Evolutionary conservation across 30 jellyfish, hydroid and myxozoan species (phyloP), one percentile per base, ranked within the genome.

Genomic region (Nemopilema nomurai): DNA sequence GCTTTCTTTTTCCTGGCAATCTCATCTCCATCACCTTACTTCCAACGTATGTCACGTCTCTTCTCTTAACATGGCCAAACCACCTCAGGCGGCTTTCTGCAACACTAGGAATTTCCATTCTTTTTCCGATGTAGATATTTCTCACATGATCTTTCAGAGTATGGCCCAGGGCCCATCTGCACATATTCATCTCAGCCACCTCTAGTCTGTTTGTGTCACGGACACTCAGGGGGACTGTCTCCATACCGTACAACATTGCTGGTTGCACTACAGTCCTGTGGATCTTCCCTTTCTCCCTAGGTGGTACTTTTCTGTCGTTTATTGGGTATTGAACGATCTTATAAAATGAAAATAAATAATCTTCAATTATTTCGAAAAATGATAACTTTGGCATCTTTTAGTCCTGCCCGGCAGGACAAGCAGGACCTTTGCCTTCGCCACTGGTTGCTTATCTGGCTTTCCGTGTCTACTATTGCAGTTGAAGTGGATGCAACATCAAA

Each of bases 171-270:
- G 82, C 6, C 69, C 82, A 71, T 71, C 82, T 71, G 67, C 29
- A 19, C 69, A 71, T 74, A 28, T 49, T 74, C 72, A 74, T 25
- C 29, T 74, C 84, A 7, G 84, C 51, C 52, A 20, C 84, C 51
- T 74, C 72, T 49, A 74, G 49, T 71, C 51, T 49, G 19, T 41
- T 20, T 16, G 1, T 71, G 51, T n/a, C 7, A 52, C 84, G 18
- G 19, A 19, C 72, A n/a, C 51, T 74, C 84, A 74, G 57, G 3
- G 72, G 22, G 3, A 74, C 84, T 51, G 84, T 28, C 72, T 74
- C 84, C 72, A 74, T 74, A 3, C 84, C 73, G 22, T 74, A 49
- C 71, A 74, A 50, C 84, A 74, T 74, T 49, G 84, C 84, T 49
- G 72, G 72, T 28, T 71, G 21, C 23, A 74, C 49, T 18, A 70